These are phyloP conservation scores for Eristalis arbustorum DNA, from an alignment of 2,888 invertebrate genomes.

Conservation along the genomic window DNA sequence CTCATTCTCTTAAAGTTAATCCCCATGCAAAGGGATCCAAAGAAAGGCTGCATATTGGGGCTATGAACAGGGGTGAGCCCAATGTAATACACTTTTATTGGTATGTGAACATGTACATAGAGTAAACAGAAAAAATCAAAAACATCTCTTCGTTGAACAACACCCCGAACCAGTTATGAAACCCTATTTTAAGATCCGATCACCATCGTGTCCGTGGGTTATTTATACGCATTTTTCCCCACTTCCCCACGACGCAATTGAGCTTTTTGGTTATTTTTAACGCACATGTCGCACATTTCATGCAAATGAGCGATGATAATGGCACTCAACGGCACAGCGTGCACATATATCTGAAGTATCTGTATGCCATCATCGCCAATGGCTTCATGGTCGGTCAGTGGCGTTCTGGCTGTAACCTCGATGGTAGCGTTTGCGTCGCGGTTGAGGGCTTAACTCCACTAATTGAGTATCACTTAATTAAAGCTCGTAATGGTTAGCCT, in stretches of 20 bases:
- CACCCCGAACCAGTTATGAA: too few relatives aligned
- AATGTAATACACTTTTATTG: too few relatives aligned
- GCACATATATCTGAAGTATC: not conserved
- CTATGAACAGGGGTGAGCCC: too few relatives aligned
- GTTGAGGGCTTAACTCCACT: not conserved
- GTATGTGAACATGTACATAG: too few relatives aligned
- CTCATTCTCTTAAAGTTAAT: too few relatives aligned
- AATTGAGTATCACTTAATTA: not conserved
- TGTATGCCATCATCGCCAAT: not conserved
- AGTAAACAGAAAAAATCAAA: too few relatives aligned
- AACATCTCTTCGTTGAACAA: too few relatives aligned
- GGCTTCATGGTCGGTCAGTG: not conserved
- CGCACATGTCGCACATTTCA: not conserved
- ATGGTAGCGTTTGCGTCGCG: not conserved
- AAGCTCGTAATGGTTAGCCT: not conserved
- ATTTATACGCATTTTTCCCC: not conserved
- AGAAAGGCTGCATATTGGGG: too few relatives aligned
- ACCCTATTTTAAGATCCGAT: too few relatives aligned
- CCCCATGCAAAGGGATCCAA: too few relatives aligned
- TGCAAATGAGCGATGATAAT: not conserved
- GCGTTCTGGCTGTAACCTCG: not conserved
- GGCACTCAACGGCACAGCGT: not conserved
- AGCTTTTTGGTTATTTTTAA: not conserved
- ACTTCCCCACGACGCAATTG: not conserved
- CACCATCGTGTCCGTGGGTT: too few relatives aligned